Base-by-base conservation (phyloP, 1,140 invertebrate species). In the Dryas iulia region DNA sequence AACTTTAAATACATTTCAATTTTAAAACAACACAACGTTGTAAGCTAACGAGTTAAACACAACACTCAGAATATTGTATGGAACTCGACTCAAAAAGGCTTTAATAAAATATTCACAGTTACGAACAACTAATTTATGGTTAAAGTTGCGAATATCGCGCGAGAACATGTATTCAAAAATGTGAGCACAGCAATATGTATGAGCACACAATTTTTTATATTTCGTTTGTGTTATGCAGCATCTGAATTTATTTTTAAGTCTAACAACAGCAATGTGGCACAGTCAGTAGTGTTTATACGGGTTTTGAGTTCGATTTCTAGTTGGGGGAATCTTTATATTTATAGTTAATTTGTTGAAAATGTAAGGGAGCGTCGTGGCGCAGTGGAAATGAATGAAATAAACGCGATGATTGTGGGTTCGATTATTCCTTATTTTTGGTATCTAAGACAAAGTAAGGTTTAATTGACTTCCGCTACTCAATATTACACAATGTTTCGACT, bases 1-100 rank as follows among this genome's bases (percentile, higher is more conserved):
- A 47, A 47, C 7, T 7, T 47, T 1, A 47, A 47, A 7, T 18
- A 47, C 39, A 18, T 47, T 47, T 47, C 31, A 30, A 35, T 33
- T 59, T 59, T 35, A 28, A 57, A 57, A 12, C 24, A 8, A 35
- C 23, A 60, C 31, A 60, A 60, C n/a, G 59, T 47, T 60, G 59
- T 25, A 60, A 25, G 33, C 10, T 60, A 60, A 60, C 59, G 23
- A 21, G 58, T 59, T 35, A 35, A 59, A 59, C 7, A 23, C 33
- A 60, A 39, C 10, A 60, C 39, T 24, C 26, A 26, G 18, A 30
- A 62, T 39, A 62, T n/a, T 62, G 25, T 26, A 53, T 11, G 25
- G 23, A 54, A 54, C 47, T 62, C 26, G 33, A 18, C 5, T 47
- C 8, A 21, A 21, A 47, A 47, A 21, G 39, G 39, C 12, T 56